These are phyloP conservation scores for Halocynthia aurantium DNA, from an alignment of 23 tunicate species.

Conservation along the genomic window DNA sequence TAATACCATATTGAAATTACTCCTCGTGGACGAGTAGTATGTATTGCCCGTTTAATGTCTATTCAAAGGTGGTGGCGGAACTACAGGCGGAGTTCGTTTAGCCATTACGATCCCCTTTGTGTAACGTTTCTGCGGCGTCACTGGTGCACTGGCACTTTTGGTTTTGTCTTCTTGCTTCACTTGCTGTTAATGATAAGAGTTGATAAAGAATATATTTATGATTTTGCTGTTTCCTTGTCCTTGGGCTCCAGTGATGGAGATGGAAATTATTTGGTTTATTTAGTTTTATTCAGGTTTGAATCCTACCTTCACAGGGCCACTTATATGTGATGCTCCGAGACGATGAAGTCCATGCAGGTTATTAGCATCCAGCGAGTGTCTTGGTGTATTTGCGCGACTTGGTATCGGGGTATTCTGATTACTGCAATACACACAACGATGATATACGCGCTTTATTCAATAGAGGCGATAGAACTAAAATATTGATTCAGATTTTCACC, in stretches of 20 bases:
- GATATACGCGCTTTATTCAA: no score
- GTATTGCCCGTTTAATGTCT: not conserved
- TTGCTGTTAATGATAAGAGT: not conserved
- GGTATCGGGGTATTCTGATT: constrained; percentile 18
- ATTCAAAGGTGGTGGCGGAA: not conserved
- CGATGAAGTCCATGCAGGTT: constrained; percentile 11
- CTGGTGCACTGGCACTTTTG: constrained; percentile 1
- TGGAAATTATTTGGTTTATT: no score
- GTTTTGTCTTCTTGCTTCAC: not conserved
- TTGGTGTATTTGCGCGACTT: constrained; percentile 12
- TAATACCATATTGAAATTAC: no score
- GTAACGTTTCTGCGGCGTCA: not conserved
- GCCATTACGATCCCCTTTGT: constrained; percentile 1
- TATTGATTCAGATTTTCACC: no score
- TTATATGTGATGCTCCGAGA: not conserved
- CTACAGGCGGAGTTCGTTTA: not conserved
- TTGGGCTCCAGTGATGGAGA: no score
- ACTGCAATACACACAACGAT: not conserved
- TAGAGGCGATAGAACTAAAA: no score
- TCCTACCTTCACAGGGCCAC: not conserved
- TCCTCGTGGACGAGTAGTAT: no score
- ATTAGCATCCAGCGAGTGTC: constrained; percentile 5
- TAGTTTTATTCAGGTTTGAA: no score
- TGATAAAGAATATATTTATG: no score
- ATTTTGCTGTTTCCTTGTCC: no score